A percentile compares a stretch with the other conserved stretches of the same genome.
phyloP scores from a whole-genome alignment of 2,113 vertebrate genomes.

The Hemibagrus wyckioides region DNA sequence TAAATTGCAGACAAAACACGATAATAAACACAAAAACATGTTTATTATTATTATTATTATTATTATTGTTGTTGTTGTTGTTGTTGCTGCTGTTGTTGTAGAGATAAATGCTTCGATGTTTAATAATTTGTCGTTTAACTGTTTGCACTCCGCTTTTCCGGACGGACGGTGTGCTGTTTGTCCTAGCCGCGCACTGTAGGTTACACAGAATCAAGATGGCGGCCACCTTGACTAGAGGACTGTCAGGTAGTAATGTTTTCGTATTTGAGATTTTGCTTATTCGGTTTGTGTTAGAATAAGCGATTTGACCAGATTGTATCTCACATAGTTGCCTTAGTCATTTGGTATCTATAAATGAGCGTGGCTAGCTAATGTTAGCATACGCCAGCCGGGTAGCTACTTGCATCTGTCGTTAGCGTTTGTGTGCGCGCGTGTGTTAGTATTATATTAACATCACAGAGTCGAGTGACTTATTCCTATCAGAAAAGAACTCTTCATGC shows the following conservation, averaged over 20 bases:
- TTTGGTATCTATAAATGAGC: not conserved
- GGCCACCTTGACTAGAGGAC: conserved; percentile 60
- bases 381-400: not conserved
- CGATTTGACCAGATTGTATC: not conserved
- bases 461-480: not conserved
- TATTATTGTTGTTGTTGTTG: not conserved
- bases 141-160: not conserved
- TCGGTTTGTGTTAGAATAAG: not conserved
- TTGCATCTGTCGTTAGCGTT: not conserved
- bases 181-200: conserved; percentile 58
- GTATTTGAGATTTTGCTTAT: not conserved
- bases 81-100: not conserved
- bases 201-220: conserved; percentile 64
- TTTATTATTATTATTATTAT: not conserved
- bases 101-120: not conserved
- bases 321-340: not conserved
- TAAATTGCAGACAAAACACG: not conserved
- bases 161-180: conserved; percentile 43
- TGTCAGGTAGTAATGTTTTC: conserved; percentile 56
- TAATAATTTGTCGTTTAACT: not conserved
- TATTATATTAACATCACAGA: not conserved
- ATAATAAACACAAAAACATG: not conserved
- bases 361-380: not conserved
- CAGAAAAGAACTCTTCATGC: not conserved
- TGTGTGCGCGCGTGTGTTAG: too few relatives aligned